phyloP scores from a whole-genome alignment of 2,888 invertebrate species.

The Anorthoa munda region DNA sequence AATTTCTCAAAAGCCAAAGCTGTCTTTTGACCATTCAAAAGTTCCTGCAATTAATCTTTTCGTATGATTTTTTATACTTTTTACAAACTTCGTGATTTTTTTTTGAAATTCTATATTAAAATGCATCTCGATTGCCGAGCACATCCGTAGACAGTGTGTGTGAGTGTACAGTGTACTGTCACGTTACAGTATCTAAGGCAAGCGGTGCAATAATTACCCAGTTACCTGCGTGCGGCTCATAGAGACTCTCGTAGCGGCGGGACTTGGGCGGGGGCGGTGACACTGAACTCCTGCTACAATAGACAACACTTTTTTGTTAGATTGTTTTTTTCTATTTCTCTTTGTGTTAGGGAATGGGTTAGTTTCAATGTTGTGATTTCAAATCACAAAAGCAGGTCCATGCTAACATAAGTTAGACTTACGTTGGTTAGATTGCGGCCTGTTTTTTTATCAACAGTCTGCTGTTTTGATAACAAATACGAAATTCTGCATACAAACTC shows the following conservation, averaged over 20 bases:
- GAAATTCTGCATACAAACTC: not conserved
- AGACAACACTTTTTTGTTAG: conserved; percentile 19
- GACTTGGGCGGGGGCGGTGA: conserved; percentile 89
- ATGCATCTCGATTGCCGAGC: not conserved
- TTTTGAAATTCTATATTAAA: not conserved
- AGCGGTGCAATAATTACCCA: conserved; percentile 88
- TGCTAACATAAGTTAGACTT: not conserved
- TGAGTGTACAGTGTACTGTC: conserved; percentile 26
- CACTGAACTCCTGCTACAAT: conserved; percentile 79
- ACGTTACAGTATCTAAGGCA: conserved; percentile 73
- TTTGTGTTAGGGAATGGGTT: not conserved
- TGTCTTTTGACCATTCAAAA: not conserved
- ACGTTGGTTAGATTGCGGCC: not conserved
- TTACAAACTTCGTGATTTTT: no score
- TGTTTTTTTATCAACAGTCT: not conserved
- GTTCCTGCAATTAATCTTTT: not conserved
- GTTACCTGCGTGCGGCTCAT: conserved; percentile 89
- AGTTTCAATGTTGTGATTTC: conserved; percentile 2
- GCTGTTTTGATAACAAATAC: not conserved
- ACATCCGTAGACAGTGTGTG: not conserved
- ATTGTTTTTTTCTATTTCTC: conserved; percentile 19
- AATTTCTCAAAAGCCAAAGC: not conserved
- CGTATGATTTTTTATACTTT: no score
- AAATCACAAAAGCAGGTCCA: not conserved
- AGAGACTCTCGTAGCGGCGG: conserved; percentile 83